Conservation (phyloP, 1,140 invertebrate genomes). For the Atta colombica region DNA sequence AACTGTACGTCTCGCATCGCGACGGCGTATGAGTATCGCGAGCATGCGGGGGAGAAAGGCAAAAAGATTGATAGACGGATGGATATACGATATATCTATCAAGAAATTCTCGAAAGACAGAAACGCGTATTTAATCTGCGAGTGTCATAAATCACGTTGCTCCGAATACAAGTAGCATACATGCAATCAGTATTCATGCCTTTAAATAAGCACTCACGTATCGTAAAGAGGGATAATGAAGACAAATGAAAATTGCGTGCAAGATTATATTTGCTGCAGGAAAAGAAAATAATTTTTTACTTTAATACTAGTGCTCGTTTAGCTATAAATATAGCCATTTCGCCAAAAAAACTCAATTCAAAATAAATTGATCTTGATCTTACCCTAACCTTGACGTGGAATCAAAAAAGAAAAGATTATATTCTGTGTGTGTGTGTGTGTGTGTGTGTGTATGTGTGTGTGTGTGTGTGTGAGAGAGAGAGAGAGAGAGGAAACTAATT, state of each 20-base stretch:
- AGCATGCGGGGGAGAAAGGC: constrained; percentile 10
- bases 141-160: constrained; percentile 38
- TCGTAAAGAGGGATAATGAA: not conserved
- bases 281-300: not conserved
- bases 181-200: not conserved
- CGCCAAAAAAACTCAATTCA: not conserved
- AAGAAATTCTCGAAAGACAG: constrained; percentile 35
- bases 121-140: constrained; percentile 52
- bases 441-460: too few species aligned
- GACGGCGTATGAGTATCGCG: constrained; percentile 52
- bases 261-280: not conserved
- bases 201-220: constrained; percentile 9
- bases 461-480: too few species aligned
- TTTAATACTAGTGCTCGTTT: not conserved
- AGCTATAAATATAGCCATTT: not conserved
- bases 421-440: not conserved
- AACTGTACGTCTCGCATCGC: constrained; percentile 56
- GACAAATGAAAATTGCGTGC: constrained; percentile 21
- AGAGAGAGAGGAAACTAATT: not conserved
- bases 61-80: constrained; percentile 59
- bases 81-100: constrained; percentile 58
- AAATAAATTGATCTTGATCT: not conserved
- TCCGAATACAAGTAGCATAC: constrained; percentile 5
- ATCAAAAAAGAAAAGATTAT: not conserved
- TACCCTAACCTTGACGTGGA: not conserved